Conservation (phyloP, 2,797 vertebrate genomes). For the Austrolebias charrua region DNA sequence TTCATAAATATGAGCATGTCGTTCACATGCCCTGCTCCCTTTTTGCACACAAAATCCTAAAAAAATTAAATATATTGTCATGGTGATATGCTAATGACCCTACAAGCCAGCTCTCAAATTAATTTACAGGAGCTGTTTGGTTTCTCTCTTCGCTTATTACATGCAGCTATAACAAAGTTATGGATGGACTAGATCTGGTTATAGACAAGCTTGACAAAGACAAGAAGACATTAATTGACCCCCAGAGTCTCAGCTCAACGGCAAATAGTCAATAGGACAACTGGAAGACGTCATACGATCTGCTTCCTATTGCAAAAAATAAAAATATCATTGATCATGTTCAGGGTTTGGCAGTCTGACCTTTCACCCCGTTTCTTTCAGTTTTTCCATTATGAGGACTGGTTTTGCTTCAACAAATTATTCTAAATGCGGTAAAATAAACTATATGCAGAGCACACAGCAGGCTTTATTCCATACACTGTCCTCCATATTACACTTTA, state of each 20-base stretch:
- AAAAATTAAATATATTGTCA: slow-evolving; percentile 18
- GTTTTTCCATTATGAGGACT: slow-evolving; percentile 8
- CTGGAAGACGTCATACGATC: slow-evolving; percentile 12
- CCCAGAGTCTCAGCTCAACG: slow-evolving; percentile 26
- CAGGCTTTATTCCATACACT: slow-evolving; percentile 9
- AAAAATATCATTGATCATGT: slow-evolving; percentile 21
- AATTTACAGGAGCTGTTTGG: slow-evolving; percentile 43
- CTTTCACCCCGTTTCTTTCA: slow-evolving; percentile 9
- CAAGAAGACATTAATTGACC: slow-evolving; percentile 33
- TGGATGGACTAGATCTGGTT: slow-evolving; percentile 34
- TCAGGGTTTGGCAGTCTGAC: slow-evolving; percentile 13
- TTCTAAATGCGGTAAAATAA: slow-evolving; percentile 27
- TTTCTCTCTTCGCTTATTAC: slow-evolving; percentile 28
- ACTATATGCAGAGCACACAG: slow-evolving; percentile 2
- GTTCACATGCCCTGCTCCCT: slow-evolving; percentile 17
- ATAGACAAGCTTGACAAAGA: slow-evolving; percentile 39
- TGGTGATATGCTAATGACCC: slow-evolving; percentile 41
- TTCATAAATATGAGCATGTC: too few relatives aligned
- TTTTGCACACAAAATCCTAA: slow-evolving; percentile 18
- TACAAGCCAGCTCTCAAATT: slow-evolving; percentile 34
- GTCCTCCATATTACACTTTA: slow-evolving; percentile 26
- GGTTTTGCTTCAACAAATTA: slow-evolving; percentile 19
- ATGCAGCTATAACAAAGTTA: slow-evolving; percentile 39
- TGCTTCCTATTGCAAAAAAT: slow-evolving; percentile 19
- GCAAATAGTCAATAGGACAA: slow-evolving; percentile 1